A percentile compares a stretch with the other conserved stretches of the same genome.
Evolutionary conservation across 2,113 vertebrate genomes (phyloP).

Genomic region (Periophthalmodon schlosseri): DNA sequence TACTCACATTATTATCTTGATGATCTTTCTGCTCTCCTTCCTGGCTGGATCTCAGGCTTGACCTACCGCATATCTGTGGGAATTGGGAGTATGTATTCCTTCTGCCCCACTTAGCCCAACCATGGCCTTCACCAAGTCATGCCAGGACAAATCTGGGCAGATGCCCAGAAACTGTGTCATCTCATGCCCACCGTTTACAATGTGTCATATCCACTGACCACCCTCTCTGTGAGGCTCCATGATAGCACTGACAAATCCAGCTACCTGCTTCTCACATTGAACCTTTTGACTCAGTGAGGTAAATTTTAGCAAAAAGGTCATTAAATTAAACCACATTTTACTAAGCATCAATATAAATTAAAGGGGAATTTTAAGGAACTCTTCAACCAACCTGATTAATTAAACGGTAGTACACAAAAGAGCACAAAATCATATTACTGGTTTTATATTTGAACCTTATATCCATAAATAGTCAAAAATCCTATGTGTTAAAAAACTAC

Average conservation of each 20-base stretch:
- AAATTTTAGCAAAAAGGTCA: background rate
- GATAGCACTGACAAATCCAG: constrained; percentile 32
- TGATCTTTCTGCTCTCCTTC: constrained; percentile 54
- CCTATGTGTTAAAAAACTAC: background rate
- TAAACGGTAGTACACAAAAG: background rate
- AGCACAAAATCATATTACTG: background rate
- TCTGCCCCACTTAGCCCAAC: constrained; percentile 65
- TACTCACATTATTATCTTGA: constrained; percentile 18
- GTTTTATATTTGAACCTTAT: background rate
- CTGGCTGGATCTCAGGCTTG: constrained; percentile 83
- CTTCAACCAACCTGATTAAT: background rate
- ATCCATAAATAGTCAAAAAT: background rate
- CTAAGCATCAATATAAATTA: no score
- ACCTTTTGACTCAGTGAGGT: background rate
- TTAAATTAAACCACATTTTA: no score
- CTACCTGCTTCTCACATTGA: constrained; percentile 20
- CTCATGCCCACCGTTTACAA: constrained; percentile 58
- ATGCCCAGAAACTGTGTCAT: constrained; percentile 59
- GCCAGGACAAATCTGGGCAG: constrained; percentile 65
- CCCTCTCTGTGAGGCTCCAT: constrained; percentile 51
- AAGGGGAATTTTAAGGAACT: background rate
- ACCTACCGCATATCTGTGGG: constrained; percentile 96
- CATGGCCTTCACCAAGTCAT: constrained; percentile 61
- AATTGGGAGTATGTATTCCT: constrained; percentile 94
- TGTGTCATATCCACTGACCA: constrained; percentile 58